These are phyloP conservation scores for Intellagama lesueurii DNA, from an alignment of 2,797 vertebrate genomes.

Conservation along the genomic window DNA sequence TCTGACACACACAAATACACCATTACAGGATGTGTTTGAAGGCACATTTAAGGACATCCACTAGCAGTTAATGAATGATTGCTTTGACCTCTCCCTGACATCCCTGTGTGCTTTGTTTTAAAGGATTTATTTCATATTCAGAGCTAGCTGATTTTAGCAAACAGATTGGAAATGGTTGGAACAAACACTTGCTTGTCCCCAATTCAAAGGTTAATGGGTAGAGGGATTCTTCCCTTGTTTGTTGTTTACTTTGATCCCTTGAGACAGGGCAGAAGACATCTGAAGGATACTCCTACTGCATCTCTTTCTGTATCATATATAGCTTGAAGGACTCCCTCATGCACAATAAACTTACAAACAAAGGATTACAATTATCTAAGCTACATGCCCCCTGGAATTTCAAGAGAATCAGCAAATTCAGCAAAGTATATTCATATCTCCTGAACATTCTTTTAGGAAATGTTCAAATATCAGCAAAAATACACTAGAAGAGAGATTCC, in stretches of 20 bases:
- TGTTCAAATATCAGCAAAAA: not conserved
- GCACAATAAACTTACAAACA: not conserved
- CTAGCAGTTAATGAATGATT: conserved; percentile 36
- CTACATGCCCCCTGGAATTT: not conserved
- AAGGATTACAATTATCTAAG: not conserved
- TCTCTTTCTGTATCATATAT: not conserved
- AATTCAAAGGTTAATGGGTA: not conserved
- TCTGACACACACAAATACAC: not conserved
- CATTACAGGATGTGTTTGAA: conserved; percentile 7
- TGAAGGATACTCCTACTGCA: not conserved
- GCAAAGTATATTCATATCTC: not conserved
- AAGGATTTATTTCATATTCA: conserved; percentile 41
- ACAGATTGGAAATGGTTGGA: not conserved
- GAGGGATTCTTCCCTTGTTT: not conserved
- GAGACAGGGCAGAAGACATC: not conserved
- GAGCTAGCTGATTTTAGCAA: conserved; percentile 34
- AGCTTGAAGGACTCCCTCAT: not conserved
- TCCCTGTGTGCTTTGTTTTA: conserved; percentile 51
- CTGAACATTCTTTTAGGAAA: not conserved
- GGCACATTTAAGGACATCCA: not conserved
- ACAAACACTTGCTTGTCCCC: conserved; percentile 51
- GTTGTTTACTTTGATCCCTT: not conserved
- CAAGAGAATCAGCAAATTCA: not conserved
- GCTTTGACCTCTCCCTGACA: conserved; percentile 34
- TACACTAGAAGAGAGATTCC: not conserved